Evolutionary conservation across 1,140 invertebrate species (phyloP), one percentile per base, ranked within the genome.

Genomic region (Chymomyza costata): DNA sequence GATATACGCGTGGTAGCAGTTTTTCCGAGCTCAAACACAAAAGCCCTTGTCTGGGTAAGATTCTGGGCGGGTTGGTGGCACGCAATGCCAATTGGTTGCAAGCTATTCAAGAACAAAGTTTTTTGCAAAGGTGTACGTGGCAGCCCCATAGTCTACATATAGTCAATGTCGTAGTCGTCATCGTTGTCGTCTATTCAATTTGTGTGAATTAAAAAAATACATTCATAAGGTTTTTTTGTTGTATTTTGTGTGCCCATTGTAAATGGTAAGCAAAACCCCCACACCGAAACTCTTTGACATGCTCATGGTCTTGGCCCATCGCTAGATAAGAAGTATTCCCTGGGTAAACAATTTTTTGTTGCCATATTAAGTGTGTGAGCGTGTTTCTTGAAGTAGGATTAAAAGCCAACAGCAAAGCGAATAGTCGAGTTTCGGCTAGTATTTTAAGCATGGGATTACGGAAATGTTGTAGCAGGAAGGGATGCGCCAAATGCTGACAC

Each of bases 261-360:
- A n/a, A n/a, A n/a, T n/a, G n/a, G n/a, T n/a, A n/a, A n/a, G n/a
- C n/a, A n/a, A n/a, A n/a, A n/a, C n/a, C 0, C 10, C 1, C 10
- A 11, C 2, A 5, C 13, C 11, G 13, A 2, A 8, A n/a, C 38
- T 43, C 61, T 66, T 71, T 71, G 71, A 78, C 73, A 80, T 67
- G 73, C 71, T 64, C n/a, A n/a, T n/a, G n/a, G n/a, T n/a, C n/a
- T 78, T 78, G 73, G 73, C 71, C 66, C 73, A 43, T 71, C 54
- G 67, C 37, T 64, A 64, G 71, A 78, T 78, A 78, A 78, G 63
- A 65, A 58, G 46, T 8, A 25, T 48, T 54, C 49, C 62, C 47
- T 40, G 46, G 66, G 71, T n/a, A n/a, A n/a, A n/a, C n/a, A n/a
- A n/a, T n/a, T n/a, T n/a, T n/a, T n/a, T n/a, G n/a, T n/a, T n/a